Base-by-base conservation (phyloP, 1,140 invertebrate genomes). In the Sesamia nonagrioides region DNA sequence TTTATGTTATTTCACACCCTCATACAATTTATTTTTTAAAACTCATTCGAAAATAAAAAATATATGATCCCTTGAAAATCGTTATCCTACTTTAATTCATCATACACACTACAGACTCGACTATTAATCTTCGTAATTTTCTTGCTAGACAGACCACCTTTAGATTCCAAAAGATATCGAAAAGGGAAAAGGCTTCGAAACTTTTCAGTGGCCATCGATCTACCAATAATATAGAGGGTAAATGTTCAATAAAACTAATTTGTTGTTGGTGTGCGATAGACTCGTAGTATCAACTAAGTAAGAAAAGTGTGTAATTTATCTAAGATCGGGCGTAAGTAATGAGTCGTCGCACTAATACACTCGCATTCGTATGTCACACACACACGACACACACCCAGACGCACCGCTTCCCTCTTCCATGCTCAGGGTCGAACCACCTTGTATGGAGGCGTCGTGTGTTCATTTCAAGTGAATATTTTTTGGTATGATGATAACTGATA, bases 271-370 rank as follows among this genome's bases (percentile, higher is more conserved):
- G 45, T 68, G 48, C 33, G 48, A 60, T 52, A 60, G 63, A 54
- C 68, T 60, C 15, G 27, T 11, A 52, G 37, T 78, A 69, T 71
- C 76, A 60, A 69, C 66, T 66, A 73, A 73, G 74, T 77, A 69
- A 82, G 77, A 78, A 68, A 77, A 74, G 74, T 78, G 78, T 80
- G 81, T 84, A 85, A 82, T 86, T 84, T 88, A 87, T 86, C 84
- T 86, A 83, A 85, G 82, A 86, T 86, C 85, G 77, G 82, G 69
- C 75, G 79, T 88, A 88, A 87, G 86, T 86, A 88, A 88, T 88
- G 86, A 88, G 84, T 85, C 84, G 86, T 77, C 74, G 73, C 73
- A 75, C 73, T 63, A 63, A 61, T 50, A 75, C 58, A 63, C 58
- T 45, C 56, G n/a, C 73, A 42, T 18, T 2, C 58, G 40, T 42